These are phyloP conservation scores for Baccha elongata DNA, from an alignment of 2,888 invertebrate species.

Conservation along the genomic window DNA sequence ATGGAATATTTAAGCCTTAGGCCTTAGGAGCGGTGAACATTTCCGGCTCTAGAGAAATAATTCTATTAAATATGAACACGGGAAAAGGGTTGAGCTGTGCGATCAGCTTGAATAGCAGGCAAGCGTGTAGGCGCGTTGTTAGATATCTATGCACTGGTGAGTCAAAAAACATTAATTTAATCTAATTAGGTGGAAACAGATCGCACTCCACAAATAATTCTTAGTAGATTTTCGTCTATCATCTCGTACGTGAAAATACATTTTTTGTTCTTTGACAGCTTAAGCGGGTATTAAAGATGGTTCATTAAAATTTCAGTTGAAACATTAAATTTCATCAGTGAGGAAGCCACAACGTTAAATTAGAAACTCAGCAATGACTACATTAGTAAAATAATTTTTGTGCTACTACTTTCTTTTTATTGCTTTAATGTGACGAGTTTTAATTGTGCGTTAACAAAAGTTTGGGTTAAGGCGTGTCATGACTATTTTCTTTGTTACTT, in stretches of 20 bases:
- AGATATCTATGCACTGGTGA: conserved; percentile 25
- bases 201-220: conserved; percentile 39
- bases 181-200: conserved; percentile 73
- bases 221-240: conserved; percentile 16
- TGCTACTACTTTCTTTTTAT: no score
- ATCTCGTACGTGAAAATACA: conserved; percentile 22
- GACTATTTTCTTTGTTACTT: no score
- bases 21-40: conserved; percentile 58
- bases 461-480: no score
- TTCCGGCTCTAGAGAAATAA: conserved; percentile 66
- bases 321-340: background rate
- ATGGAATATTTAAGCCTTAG: no score
- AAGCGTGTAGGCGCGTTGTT: conserved; percentile 58
- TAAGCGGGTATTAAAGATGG: conserved; percentile 28
- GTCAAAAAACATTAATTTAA: conserved; percentile 67
- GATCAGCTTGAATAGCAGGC: conserved; percentile 14
- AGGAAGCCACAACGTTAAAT: background rate
- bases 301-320: conserved; percentile 5
- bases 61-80: conserved; percentile 67
- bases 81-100: conserved; percentile 46
- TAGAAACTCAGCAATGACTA: background rate
- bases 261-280: conserved; percentile 43
- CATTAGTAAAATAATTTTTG: no score
- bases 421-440: no score
- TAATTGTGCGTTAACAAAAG: no score